Base-by-base conservation (phyloP, 1,140 invertebrate species). In the Dryas iulia region DNA sequence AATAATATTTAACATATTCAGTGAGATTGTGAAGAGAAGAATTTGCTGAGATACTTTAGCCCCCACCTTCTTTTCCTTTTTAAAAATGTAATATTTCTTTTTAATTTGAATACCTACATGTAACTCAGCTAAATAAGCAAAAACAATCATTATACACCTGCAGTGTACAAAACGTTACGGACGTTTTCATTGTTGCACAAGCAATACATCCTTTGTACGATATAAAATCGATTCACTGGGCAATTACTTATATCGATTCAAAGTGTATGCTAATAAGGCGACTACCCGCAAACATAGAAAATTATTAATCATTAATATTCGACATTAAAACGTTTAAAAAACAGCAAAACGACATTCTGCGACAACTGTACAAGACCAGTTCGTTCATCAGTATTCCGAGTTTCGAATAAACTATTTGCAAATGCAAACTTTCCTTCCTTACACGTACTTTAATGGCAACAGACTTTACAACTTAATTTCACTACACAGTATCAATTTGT, bases 371-470 rank as follows among this genome's bases (percentile, higher is more conserved):
- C 18, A 47, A 47, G 18, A 47, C 47, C 24, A 10, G 26, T 62
- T 52, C 30, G 14, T 24, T 39, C 14, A 56, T 56, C 24, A 26
- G 12, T 23, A 59, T 69, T 66, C 62, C 35, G 57, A 69, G 47
- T 65, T 59, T 35, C 67, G 33, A 47, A 53, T 47, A 62, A 54
- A 52, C 11, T 47, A 63, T 65, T 69, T 61, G 30, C 33, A 28
- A 59, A 59, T 61, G 39, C 52, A 35, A 59, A 56, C 71, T 73
- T 73, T 73, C 71, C 65, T 69, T 73, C 62, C 59, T 59, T 62
- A 12, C 10, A 56, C 39, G n/a, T 30, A 53, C 60, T 31, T 31
- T 26, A 53, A 53, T 62, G 39, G 25, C 28, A 62, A 62, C 14
- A 30, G 18, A 25, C 6, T 61, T 53, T 54, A 52, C 26, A 53